Evolutionary conservation across 2,797 vertebrate genomes (phyloP).

Genomic region (Geotrypetes seraphini): DNA sequence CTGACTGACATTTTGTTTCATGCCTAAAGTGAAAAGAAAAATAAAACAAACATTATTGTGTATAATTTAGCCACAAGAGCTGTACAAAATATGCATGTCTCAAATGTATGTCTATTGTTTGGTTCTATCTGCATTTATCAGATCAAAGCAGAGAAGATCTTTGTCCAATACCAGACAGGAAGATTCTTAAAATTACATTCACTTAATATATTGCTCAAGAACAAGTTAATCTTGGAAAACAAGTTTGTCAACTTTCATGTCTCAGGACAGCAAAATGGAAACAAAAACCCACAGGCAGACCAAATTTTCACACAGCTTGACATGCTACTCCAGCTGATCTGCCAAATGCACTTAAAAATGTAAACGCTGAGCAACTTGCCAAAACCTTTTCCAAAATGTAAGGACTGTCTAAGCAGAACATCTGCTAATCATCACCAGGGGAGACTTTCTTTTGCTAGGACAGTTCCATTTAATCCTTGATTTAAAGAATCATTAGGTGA

Average conservation of each 20-base stretch:
- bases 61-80: no score
- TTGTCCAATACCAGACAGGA: no score
- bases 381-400: conserved; percentile 42
- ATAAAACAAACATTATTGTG: conserved; percentile 12
- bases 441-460: conserved; percentile 33
- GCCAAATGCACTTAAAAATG: conserved; percentile 35
- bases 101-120: no score
- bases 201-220: conserved; percentile 32
- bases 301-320: conserved; percentile 39
- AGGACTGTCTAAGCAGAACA: conserved; percentile 27
- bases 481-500: no score
- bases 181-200: conserved; percentile 25
- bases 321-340: conserved; percentile 37
- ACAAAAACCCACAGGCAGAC: conserved; percentile 13
- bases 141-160: no score
- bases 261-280: conserved; percentile 12
- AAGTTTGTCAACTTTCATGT: conserved; percentile 41
- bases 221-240: conserved; percentile 54
- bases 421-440: conserved; percentile 49
- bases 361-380: conserved; percentile 37
- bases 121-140: no score
- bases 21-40: conserved; percentile 55
- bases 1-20: conserved; percentile 97
- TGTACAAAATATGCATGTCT: no score
- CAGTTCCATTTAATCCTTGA: conserved; percentile 10